These are phyloP conservation scores for Archegozetes longisetosus DNA, from an alignment of 1,140 invertebrate genomes.

Conservation along the genomic window DNA sequence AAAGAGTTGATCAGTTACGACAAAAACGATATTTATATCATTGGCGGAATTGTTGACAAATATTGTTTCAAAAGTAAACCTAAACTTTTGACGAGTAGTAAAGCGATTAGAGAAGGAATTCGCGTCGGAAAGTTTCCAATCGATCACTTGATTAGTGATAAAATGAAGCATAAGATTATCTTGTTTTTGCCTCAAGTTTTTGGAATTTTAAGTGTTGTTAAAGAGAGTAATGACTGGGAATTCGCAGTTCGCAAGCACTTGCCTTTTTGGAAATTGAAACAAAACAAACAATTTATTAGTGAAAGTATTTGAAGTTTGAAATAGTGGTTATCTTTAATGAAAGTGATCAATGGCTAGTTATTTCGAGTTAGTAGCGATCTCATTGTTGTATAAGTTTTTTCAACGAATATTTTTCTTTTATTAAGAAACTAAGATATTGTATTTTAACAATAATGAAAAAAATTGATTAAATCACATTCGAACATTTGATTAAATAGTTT, in stretches of 20 bases:
- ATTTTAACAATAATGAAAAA: too few species aligned
- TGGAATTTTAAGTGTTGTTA: neutral
- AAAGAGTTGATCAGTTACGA: neutral
- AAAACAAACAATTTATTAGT: too few species aligned
- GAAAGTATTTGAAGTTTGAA: too few species aligned
- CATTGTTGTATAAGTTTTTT: too few species aligned
- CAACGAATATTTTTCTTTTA: too few species aligned
- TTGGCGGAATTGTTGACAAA: neutral
- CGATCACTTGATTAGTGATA: neutral
- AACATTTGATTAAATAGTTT: too few species aligned
- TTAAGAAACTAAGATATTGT: too few species aligned
- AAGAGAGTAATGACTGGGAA: neutral
- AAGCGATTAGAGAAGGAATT: neutral
- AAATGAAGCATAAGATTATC: neutral
- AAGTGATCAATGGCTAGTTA: too few species aligned
- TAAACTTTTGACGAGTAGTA: neutral
- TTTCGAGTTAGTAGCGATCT: too few species aligned
- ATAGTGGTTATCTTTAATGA: too few species aligned
- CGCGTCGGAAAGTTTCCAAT: neutral
- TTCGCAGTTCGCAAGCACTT: neutral
- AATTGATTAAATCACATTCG: too few species aligned
- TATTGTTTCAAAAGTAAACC: neutral
- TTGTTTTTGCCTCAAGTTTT: neutral
- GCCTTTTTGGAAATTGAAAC: neutral
- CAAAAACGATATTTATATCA: neutral